Base-by-base conservation (phyloP, 2,113 vertebrate species). In the Actenoides hombroni region DNA sequence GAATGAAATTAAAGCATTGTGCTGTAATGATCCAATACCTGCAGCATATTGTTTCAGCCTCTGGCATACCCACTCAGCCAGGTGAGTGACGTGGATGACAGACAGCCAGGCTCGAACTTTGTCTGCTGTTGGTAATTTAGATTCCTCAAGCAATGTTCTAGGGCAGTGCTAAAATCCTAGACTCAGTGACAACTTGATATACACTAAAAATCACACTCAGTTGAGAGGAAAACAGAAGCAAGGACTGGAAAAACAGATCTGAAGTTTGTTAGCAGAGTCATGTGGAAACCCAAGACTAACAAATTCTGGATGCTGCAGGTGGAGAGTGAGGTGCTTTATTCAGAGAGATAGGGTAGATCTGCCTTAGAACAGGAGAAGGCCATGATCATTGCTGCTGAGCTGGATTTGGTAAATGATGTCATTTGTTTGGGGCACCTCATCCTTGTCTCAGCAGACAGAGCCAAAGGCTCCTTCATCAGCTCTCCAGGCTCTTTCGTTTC, bases 81-180 rank as follows among this genome's bases (percentile, higher is more conserved):
- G 89, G 73, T 51, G 40, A 83, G 80, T 59, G 60, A 44, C 33
- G 33, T 64, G 78, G 76, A 39, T 83, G 46, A 46, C 46, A 46
- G 54, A 26, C 83, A 92, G 86, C 89, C 89, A 94, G 49, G 54
- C 74, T 77, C 67, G 82, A 85, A 70, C 82, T 93, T 70, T 37
- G 35, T 40, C 39, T 70, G 74, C 73, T 94, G 44, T 44, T 78
- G 86, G 86, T 61, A 77, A 74, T 90, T 82, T 46, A 46, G 64
- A 68, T 80, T 89, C 60, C 65, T 67, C 60, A 86, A 79, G 84
- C 40, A 5, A 19, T 23, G 39, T 77, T 88, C 1, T 9, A 88
- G 68, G 71, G 79, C 57, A 83, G 76, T 24, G 56, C 51, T 90
- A 86, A 88, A 91, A 77, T 57, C 71, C 80, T n/a, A 42, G 54